These are phyloP conservation scores for Diorhabda carinulata DNA, from an alignment of 1,140 invertebrate genomes.

Conservation along the genomic window DNA sequence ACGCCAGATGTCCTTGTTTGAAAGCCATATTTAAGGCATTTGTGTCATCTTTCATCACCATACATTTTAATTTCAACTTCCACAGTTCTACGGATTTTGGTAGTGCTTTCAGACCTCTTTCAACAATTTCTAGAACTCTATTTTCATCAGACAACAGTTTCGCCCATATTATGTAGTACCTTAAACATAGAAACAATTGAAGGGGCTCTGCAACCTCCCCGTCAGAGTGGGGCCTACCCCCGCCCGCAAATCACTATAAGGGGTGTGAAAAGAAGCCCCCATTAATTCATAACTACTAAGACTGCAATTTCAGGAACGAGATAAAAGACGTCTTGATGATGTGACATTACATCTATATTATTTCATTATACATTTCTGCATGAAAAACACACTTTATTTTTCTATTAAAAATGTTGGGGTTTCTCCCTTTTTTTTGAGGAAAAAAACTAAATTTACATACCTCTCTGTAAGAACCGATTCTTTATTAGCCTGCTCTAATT, in stretches of 20 bases:
- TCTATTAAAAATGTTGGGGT: too few species aligned
- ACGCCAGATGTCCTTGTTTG: slow-evolving; percentile 21
- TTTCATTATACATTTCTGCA: too few species aligned
- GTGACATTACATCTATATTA: too few species aligned
- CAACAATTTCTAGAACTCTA: slow-evolving; percentile 13
- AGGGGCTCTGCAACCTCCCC: too few species aligned
- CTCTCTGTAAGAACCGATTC: slow-evolving; percentile 23
- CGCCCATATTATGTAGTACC: slow-evolving; percentile 27
- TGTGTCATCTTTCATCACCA: slow-evolving; percentile 27
- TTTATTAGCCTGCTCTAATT: slow-evolving; percentile 23
- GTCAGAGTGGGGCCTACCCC: too few species aligned
- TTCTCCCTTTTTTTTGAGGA: too few species aligned
- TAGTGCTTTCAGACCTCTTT: slow-evolving; percentile 10
- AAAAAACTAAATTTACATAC: slow-evolving; percentile 1
- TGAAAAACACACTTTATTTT: too few species aligned
- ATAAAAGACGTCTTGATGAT: too few species aligned
- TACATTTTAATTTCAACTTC: slow-evolving; percentile 28
- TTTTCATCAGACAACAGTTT: slow-evolving; percentile 17
- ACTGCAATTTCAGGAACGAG: too few species aligned
- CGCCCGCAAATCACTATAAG: too few species aligned
- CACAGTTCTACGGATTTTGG: slow-evolving; percentile 33
- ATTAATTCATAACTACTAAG: too few species aligned
- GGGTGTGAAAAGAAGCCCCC: too few species aligned
- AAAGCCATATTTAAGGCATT: slow-evolving; percentile 25
- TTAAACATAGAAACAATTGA: background rate